phyloP scores from a whole-genome alignment of 2,113 vertebrate genomes.

The Capreolus pygargus region DNA sequence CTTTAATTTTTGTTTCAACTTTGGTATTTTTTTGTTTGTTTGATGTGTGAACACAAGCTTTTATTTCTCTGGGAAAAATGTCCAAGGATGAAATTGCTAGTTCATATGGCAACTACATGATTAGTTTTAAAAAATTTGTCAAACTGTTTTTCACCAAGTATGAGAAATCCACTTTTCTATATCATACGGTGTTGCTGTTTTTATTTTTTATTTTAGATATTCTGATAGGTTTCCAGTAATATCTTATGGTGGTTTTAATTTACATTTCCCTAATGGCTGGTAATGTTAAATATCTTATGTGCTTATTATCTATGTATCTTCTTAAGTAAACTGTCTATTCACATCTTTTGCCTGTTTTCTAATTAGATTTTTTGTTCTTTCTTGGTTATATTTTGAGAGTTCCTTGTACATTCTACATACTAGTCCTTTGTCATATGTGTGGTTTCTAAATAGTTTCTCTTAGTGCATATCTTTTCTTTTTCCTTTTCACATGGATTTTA shows the following conservation, averaged over 20 bases:
- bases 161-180: neutral
- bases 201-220: neutral
- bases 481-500: neutral
- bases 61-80: neutral
- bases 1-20: neutral
- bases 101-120: neutral
- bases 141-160: neutral
- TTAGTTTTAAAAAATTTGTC: neutral
- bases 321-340: neutral
- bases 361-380: neutral
- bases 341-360: neutral
- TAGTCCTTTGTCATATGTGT: neutral
- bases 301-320: neutral
- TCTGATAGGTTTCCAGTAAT: neutral
- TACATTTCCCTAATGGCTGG: neutral
- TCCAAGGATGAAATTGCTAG: neutral
- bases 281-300: neutral
- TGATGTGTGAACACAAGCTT: neutral
- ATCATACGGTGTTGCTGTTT: neutral
- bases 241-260: neutral
- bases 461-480: neutral
- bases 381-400: neutral
- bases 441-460: neutral
- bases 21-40: neutral
- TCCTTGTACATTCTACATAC: neutral